A percentile compares a stretch with the other conserved stretches of the same genome.
Conservation (phyloP, 2,797 vertebrate species). For the Microctenopoma lineatum region DNA sequence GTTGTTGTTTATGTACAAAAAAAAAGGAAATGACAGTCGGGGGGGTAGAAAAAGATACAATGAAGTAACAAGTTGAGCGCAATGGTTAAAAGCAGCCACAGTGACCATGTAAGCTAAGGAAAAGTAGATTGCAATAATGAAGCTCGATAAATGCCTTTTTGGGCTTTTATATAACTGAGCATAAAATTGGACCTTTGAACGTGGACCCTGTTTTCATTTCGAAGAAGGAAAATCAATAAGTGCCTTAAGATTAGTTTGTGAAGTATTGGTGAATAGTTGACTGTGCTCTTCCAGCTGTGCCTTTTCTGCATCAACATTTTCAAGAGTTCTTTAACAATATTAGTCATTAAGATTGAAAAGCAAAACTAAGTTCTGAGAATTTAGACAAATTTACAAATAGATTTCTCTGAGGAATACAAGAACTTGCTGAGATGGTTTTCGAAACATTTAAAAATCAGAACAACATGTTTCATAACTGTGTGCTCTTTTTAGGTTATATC, state of each 20-base stretch:
- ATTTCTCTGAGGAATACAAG: neutral
- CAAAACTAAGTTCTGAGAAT: constrained; percentile 18
- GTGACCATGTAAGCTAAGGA: constrained; percentile 38
- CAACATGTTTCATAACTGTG: neutral
- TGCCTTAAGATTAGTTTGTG: constrained; percentile 49
- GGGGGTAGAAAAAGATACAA: constrained; percentile 13
- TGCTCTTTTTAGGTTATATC: constrained; percentile 89
- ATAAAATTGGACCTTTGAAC: constrained; percentile 33
- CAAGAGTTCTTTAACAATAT: constrained; percentile 34
- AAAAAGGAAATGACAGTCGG: constrained; percentile 27
- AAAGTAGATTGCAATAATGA: constrained; percentile 46
- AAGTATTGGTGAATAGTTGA: constrained; percentile 30
- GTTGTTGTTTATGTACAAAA: neutral
- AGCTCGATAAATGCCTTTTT: constrained; percentile 13
- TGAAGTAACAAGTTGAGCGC: constrained; percentile 27
- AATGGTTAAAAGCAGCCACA: constrained; percentile 21
- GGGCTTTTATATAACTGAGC: constrained; percentile 35
- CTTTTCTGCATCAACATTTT: constrained; percentile 26
- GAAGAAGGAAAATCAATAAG: constrained; percentile 54
- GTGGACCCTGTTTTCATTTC: constrained; percentile 41
- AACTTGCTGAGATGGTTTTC: neutral
- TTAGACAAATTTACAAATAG: constrained; percentile 20
- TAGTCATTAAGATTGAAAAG: constrained; percentile 19
- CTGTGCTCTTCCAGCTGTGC: constrained; percentile 8
- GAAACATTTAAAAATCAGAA: neutral